Percentiles rank a stretch among this genome's conserved stretches.
phyloP scores from a whole-genome alignment of 2,113 vertebrate species.

The Apeltes quadracus region DNA sequence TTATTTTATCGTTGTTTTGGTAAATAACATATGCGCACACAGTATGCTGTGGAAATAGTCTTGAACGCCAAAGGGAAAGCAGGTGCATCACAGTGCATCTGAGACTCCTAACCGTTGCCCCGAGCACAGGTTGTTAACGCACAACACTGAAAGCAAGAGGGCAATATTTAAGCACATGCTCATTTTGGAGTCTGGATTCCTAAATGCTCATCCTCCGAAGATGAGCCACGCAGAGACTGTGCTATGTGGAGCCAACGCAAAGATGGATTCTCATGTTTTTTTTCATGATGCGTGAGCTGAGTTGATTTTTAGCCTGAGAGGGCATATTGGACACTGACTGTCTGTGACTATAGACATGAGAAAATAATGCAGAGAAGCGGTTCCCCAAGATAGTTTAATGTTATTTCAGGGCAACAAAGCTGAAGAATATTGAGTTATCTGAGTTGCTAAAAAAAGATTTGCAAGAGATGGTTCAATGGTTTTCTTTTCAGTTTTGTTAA shows the following conservation, averaged over 20 bases:
- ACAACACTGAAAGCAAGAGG: conserved; percentile 17
- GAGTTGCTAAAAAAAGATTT: neutral
- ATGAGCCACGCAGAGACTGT: conserved; percentile 18
- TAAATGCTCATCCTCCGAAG: too few species aligned
- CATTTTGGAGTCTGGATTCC: conserved; percentile 19
- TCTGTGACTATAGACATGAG: conserved; percentile 13
- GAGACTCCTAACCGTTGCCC: conserved; percentile 8
- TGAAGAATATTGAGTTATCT: conserved; percentile 21
- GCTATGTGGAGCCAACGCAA: conserved; percentile 23
- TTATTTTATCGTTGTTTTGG: neutral
- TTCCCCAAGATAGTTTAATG: conserved; percentile 15
- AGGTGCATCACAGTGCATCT: conserved; percentile 25
- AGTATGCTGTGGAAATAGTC: conserved; percentile 7
- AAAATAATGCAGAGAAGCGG: conserved; percentile 6
- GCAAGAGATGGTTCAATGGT: neutral
- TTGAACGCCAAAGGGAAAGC: conserved; percentile 26
- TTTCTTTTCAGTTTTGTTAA: neutral
- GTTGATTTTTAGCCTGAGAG: conserved; percentile 50
- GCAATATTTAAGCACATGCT: conserved; percentile 21
- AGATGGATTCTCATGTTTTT: conserved; percentile 36
- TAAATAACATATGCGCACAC: neutral
- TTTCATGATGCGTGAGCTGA: conserved; percentile 42
- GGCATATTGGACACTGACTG: conserved; percentile 26
- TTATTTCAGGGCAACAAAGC: neutral
- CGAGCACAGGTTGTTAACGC: conserved; percentile 23